Conservation (phyloP, 2,113 vertebrate genomes). For the cattle (Bos taurus) region DNA sequence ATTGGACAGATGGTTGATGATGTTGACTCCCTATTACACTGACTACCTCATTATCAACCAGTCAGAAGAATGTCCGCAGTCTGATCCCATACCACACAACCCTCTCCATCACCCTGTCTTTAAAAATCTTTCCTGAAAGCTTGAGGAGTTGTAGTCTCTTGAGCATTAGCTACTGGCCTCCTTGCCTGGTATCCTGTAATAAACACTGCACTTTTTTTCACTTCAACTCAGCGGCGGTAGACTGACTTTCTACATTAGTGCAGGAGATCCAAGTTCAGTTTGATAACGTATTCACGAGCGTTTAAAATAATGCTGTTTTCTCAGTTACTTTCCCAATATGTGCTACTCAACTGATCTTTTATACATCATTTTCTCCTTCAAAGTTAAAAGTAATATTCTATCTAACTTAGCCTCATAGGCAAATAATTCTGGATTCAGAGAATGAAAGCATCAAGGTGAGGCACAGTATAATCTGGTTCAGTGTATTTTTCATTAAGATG, state of each 20-base stretch:
- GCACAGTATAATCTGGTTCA: not conserved
- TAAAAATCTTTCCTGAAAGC: not conserved
- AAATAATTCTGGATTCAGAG: not conserved
- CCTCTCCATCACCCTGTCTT: not conserved
- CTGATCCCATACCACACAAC: not conserved
- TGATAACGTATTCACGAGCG: accelerated
- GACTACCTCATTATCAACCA: not conserved
- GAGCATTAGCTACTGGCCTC: not conserved
- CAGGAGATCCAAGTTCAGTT: not conserved
- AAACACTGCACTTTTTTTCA: not conserved
- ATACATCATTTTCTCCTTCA: not conserved
- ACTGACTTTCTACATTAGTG: not conserved
- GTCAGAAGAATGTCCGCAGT: not conserved
- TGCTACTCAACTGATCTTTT: not conserved
- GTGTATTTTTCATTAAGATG: not conserved
- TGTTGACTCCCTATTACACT: not conserved
- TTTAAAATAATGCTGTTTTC: not conserved
- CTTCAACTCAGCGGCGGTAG: not conserved
- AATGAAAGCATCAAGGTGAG: not conserved
- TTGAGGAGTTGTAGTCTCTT: not conserved
- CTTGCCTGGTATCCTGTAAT: not conserved
- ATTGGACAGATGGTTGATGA: not conserved
- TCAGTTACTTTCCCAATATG: not conserved
- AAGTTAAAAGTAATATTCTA: not conserved
- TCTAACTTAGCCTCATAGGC: not conserved